Evolutionary conservation across 2,888 invertebrate species (phyloP).

Genomic region (Gastrophysa polygoni): DNA sequence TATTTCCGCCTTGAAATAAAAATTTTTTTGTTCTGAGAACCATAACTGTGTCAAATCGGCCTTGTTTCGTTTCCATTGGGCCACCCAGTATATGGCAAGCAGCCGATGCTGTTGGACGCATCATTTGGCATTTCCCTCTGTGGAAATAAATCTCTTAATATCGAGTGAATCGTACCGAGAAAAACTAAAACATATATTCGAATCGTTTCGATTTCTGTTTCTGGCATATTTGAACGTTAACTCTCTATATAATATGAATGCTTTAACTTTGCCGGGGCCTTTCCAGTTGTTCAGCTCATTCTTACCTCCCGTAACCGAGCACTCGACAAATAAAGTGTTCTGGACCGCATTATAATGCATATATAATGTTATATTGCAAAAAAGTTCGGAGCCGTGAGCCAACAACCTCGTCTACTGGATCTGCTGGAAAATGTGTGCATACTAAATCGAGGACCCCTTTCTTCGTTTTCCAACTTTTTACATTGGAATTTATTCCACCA

Average conservation of each 20-base stretch:
- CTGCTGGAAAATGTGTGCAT: background rate
- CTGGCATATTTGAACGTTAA: constrained; percentile 60
- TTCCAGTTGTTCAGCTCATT: constrained; percentile 52
- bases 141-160: constrained; percentile 42
- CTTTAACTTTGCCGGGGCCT: constrained; percentile 56
- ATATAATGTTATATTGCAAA: constrained; percentile 60
- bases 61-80: too few species aligned
- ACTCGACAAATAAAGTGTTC: constrained; percentile 40
- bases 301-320: constrained; percentile 45
- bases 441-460: too few species aligned
- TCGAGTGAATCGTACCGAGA: constrained; percentile 45
- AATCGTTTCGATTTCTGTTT: constrained; percentile 60
- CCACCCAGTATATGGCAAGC: constrained; percentile 16
- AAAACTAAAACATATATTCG: constrained; percentile 58
- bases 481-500: too few species aligned
- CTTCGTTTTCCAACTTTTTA: too few species aligned
- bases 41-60: too few species aligned
- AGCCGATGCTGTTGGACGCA: constrained; percentile 32
- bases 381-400: constrained; percentile 49
- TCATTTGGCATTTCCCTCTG: constrained; percentile 32
- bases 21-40: too few species aligned
- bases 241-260: constrained; percentile 60
- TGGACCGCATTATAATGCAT: constrained; percentile 59
- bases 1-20: too few species aligned
- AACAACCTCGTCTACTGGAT: constrained; percentile 9